Conservation (phyloP, 2,888 invertebrate genomes). For the Tiphia femorata region DNA sequence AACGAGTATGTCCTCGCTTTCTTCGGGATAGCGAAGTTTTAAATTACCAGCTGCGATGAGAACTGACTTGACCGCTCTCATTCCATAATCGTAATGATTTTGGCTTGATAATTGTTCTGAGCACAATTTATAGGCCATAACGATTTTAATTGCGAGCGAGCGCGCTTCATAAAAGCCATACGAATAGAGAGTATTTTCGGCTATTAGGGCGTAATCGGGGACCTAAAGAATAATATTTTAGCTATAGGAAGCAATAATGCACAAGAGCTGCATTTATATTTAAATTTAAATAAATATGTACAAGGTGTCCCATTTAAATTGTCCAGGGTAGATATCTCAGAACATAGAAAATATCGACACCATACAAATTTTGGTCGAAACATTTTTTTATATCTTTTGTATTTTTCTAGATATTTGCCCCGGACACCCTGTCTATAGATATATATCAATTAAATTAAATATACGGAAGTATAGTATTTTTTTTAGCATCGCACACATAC, state of each 20-base stretch:
- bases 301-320: no score
- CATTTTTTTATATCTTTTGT: no score
- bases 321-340: no score
- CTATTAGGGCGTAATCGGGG: conserved; percentile 75
- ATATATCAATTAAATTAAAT: no score
- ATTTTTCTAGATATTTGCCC: no score
- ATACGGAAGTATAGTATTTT: no score
- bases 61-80: conserved; percentile 78
- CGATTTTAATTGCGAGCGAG: conserved; percentile 75
- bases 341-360: background rate
- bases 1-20: conserved; percentile 74
- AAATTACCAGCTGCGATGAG: conserved; percentile 76
- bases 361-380: no score
- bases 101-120: conserved; percentile 77
- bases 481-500: no score
- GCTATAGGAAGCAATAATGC: no score
- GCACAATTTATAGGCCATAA: conserved; percentile 75
- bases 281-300: no score
- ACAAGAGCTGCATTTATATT: no score
- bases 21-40: conserved; percentile 74
- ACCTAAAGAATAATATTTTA: conserved; percentile 65
- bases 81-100: conserved; percentile 78
- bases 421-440: no score
- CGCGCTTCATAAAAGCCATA: conserved; percentile 75
- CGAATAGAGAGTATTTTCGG: conserved; percentile 75